These are phyloP conservation scores for Oryzaephilus surinamensis DNA, from an alignment of 1,140 invertebrate species.

Conservation along the genomic window DNA sequence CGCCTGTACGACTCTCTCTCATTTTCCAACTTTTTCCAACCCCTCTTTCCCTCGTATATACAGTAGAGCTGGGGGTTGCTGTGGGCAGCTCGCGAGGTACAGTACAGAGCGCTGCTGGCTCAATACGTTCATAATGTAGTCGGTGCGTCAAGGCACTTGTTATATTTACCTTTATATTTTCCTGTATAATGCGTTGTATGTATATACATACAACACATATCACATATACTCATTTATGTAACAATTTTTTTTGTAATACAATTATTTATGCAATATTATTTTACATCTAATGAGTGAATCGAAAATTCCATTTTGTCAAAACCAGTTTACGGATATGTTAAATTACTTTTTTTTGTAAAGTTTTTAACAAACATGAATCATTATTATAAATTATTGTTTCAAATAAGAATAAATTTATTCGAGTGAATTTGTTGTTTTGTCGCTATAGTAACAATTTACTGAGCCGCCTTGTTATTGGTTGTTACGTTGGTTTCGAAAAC, in stretches of 20 bases:
- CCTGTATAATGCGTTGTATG: conserved; percentile 3
- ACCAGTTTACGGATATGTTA: background rate
- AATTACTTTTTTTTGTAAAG: no score
- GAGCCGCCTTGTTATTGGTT: no score
- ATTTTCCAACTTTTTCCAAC: conserved; percentile 22
- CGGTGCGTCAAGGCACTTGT: conserved; percentile 24
- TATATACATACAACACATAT: no score
- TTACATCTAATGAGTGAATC: conserved; percentile 3
- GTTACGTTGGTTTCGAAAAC: no score
- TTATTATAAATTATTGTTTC: no score
- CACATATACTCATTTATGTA: background rate
- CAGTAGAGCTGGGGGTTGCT: conserved; percentile 10
- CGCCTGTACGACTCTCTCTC: conserved; percentile 37
- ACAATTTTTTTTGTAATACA: background rate
- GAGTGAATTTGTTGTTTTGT: no score
- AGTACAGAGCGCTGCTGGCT: conserved; percentile 21
- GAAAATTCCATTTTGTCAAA: conserved; percentile 3
- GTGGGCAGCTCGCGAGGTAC: conserved; percentile 26
- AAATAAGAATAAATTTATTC: no score
- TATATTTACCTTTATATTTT: no score
- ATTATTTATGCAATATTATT: background rate
- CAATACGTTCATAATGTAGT: conserved; percentile 29
- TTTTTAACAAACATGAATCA: no score
- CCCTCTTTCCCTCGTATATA: background rate
- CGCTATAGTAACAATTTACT: no score